Evolutionary conservation across 2,888 invertebrate genomes (phyloP), one percentile per base, ranked within the genome.

Genomic region (Leptothorax acervorum): DNA sequence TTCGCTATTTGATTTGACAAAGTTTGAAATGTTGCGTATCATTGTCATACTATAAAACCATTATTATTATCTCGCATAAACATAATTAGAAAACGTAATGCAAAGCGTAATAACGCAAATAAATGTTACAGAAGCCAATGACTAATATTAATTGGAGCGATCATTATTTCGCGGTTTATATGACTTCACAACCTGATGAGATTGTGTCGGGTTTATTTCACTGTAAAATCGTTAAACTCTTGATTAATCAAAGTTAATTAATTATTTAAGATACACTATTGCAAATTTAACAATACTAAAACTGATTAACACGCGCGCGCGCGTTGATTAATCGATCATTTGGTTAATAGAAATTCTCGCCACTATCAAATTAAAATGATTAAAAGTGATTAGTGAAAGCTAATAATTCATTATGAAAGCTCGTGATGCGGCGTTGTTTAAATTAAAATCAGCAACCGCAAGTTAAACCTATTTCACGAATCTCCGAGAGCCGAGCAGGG

Each of bases 211-310:
- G 35, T 79, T 71, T 60, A 60, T 79, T 60, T 48, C 9, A 71
- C 3, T 39, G 28, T 71, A 18, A 79, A 79, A 79, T 79, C 12
- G 48, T 79, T 71, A 71, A 68, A 60, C 60, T 48, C 60, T 48
- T 60, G 60, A 60, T 79, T 79, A 79, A 71, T 71, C 48, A 79
- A 71, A 71, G 39, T 79, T 79, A 79, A 71, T 60, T 18, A 79
- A 71, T 71, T 60, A 79, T 71, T 71, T 79, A 79, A 79, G 71
- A 60, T 48, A 51, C 1, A 23, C 48, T 39, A 60, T 28, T 60
- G 48, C 28, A 57, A 23, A 79, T 71, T 70, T 70, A 35, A 70
- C 60, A 70, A 57, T 28, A 66, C 12, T 45, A 60, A 66, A 79
- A 57, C 23, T 31, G 28, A 66, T 66, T 45, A 6, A 23, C 57